Conservation (phyloP, 2,113 vertebrate species). For the Carollia perspicillata region DNA sequence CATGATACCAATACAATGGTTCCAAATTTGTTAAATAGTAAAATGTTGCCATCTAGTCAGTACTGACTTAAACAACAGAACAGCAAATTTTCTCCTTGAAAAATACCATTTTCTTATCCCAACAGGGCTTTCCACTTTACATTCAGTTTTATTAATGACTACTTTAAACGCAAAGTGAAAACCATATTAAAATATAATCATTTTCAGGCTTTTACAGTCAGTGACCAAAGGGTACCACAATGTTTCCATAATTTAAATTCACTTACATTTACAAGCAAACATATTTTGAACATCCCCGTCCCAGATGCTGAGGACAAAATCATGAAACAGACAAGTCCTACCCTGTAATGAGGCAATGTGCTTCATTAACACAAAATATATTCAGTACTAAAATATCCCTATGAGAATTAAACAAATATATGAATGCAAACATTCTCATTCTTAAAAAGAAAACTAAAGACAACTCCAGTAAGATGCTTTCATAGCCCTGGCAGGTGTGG, state of each 20-base stretch:
- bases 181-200: not conserved
- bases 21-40: not conserved
- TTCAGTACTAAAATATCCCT: not conserved
- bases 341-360: not conserved
- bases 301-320: not conserved
- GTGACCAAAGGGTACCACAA: not conserved
- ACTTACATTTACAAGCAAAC: not conserved
- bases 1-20: not conserved
- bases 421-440: conserved; percentile 3
- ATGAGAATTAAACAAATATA: not conserved
- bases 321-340: not conserved
- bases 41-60: not conserved
- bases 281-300: not conserved
- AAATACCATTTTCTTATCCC: not conserved
- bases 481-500: not conserved
- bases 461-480: not conserved
- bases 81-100: not conserved
- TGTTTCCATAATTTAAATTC: conserved; percentile 35
- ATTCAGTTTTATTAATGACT: conserved; percentile 35
- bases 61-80: not conserved
- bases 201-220: not conserved
- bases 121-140: not conserved
- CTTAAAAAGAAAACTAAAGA: conserved; percentile 38
- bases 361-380: conserved; percentile 41
- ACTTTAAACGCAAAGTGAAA: conserved; percentile 34